Percentiles rank a stretch among this genome's conserved stretches.
Conservation (phyloP, 2,113 vertebrate genomes). For the Gymnorhina tibicen region DNA sequence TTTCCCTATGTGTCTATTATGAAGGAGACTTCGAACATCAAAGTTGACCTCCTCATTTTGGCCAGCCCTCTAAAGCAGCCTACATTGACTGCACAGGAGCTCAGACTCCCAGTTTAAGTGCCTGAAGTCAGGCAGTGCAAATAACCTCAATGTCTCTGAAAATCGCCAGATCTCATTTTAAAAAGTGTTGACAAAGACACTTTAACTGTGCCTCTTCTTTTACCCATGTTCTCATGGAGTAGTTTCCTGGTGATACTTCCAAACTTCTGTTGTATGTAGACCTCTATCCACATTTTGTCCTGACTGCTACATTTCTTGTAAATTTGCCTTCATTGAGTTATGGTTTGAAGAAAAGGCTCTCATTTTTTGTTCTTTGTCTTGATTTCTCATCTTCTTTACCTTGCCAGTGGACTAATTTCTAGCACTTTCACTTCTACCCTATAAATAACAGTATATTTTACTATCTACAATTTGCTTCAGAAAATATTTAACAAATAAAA, state of each 20-base stretch:
- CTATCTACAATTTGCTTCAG: background rate
- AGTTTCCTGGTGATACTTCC: background rate
- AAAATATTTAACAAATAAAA: background rate
- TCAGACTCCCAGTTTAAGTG: background rate
- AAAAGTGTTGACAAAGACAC: background rate
- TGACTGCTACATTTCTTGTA: background rate
- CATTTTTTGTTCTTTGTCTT: background rate
- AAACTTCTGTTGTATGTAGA: background rate
- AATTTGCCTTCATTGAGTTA: background rate
- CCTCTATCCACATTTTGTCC: background rate
- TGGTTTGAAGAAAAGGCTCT: background rate
- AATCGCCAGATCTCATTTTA: background rate
- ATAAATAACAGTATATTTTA: background rate
- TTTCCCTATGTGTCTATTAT: background rate
- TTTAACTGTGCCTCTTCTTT: background rate
- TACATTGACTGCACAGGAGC: background rate
- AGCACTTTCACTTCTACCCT: background rate
- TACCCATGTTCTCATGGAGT: background rate
- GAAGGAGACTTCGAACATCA: background rate
- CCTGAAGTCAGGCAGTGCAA: background rate
- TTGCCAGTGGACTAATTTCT: background rate
- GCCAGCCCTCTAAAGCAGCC: background rate
- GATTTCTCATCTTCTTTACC: background rate
- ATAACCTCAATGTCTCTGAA: background rate
- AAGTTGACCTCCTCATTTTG: background rate